These are phyloP conservation scores for Andrena flavipes DNA, from an alignment of 2,888 invertebrate species.

Conservation along the genomic window DNA sequence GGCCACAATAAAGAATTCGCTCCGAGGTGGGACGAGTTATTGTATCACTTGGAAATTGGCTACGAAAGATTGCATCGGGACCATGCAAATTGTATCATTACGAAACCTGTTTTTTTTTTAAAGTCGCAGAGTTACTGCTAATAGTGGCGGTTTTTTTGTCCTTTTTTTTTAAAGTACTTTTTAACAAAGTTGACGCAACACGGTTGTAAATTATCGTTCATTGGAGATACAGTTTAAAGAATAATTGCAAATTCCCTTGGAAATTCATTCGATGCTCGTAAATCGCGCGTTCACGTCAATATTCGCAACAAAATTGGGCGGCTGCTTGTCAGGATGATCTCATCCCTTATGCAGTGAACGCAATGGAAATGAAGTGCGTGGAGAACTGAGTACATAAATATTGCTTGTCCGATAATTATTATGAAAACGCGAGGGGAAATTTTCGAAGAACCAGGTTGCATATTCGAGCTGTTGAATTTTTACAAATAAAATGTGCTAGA, in stretches of 20 bases:
- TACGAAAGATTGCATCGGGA: background rate
- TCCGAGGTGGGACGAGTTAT: background rate
- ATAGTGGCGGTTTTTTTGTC: background rate
- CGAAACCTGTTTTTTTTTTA: background rate
- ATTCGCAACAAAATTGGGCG: too few relatives aligned
- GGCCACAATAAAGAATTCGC: background rate
- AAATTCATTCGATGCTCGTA: background rate
- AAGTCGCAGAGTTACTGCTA: background rate
- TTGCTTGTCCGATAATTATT: background rate
- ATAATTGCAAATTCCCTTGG: background rate
- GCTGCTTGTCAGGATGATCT: too few relatives aligned
- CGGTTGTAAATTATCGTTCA: background rate
- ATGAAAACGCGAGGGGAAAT: background rate
- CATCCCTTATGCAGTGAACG: too few relatives aligned
- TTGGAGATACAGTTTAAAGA: background rate
- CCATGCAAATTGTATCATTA: constrained; percentile 5
- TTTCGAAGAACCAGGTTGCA: background rate
- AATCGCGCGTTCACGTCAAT: background rate
- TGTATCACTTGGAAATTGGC: constrained; percentile 2
- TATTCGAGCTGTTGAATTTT: too few relatives aligned
- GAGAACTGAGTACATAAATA: background rate
- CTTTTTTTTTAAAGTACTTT: background rate
- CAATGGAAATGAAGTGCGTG: background rate
- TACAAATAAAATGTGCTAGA: too few relatives aligned
- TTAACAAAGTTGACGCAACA: background rate